Percentiles rank a stretch among this genome's conserved stretches.
Evolutionary conservation across 2,113 vertebrate genomes (phyloP).

Genomic region (Etheostoma cragini): DNA sequence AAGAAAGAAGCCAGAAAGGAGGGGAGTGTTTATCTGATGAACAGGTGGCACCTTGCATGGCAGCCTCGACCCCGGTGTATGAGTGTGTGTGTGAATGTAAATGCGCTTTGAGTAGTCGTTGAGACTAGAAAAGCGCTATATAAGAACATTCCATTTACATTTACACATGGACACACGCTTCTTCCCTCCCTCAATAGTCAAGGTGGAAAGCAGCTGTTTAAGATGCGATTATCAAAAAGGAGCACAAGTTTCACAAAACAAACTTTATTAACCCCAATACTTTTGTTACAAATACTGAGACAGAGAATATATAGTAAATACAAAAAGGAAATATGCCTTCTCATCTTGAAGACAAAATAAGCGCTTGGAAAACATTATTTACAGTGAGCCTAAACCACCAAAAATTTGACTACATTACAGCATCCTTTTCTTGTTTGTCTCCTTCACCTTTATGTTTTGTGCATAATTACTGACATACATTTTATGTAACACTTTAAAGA

Average conservation of each 20-base stretch:
- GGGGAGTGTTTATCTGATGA: slow-evolving; percentile 8
- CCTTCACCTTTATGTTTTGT: background rate
- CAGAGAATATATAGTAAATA: slow-evolving; percentile 55
- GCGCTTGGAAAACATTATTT: slow-evolving; percentile 56
- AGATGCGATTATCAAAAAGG: background rate
- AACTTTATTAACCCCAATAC: slow-evolving; percentile 62
- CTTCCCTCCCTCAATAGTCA: slow-evolving; percentile 2
- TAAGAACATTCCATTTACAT: too few species aligned
- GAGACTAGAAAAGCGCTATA: too few species aligned
- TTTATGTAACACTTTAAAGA: slow-evolving; percentile 4
- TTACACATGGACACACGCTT: too few species aligned
- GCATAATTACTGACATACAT: slow-evolving; percentile 7
- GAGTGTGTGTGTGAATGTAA: too few species aligned
- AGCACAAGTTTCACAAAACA: slow-evolving; percentile 40
- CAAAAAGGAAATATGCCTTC: slow-evolving; percentile 51
- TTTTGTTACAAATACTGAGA: slow-evolving; percentile 50
- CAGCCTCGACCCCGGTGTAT: too few species aligned
- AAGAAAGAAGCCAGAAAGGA: slow-evolving; percentile 34
- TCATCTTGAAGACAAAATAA: slow-evolving; percentile 42
- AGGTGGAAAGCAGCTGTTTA: slow-evolving; percentile 22
- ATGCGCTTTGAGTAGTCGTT: too few species aligned
- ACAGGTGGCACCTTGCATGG: too few species aligned
- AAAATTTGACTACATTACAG: background rate
- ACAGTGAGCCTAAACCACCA: slow-evolving; percentile 48
- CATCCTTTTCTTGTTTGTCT: background rate